phyloP scores from a whole-genome alignment of 2,888 invertebrate genomes.

The Germaria angustata region DNA sequence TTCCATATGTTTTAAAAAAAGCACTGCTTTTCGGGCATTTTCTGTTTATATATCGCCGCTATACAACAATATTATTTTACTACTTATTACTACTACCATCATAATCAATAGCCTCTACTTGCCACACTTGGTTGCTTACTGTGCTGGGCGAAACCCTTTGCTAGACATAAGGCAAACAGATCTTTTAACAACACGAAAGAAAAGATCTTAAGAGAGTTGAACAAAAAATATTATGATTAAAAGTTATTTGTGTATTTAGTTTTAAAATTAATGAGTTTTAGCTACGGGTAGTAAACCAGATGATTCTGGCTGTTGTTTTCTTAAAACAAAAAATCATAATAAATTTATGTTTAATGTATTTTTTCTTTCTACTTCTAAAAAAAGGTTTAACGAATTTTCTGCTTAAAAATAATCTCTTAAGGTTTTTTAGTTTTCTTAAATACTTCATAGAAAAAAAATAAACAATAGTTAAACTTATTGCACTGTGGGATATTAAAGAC shows the following conservation, averaged over 20 bases:
- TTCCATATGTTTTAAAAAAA: neutral
- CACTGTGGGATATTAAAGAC: constrained; percentile 31
- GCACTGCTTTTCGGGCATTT: neutral
- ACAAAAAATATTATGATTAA: constrained; percentile 38
- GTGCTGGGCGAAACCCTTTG: neutral
- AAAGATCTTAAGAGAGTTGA: neutral
- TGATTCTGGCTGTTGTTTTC: constrained; percentile 49
- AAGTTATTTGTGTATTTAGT: constrained; percentile 43
- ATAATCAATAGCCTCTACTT: constrained; percentile 29
- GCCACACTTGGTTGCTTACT: constrained; percentile 61
- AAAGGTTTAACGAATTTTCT: neutral
- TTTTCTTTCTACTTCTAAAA: neutral
- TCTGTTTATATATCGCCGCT: constrained; percentile 22
- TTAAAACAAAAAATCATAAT: constrained; percentile 20
- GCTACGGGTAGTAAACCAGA: constrained; percentile 60
- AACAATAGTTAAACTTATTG: neutral
- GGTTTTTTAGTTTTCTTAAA: neutral
- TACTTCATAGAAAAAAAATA: neutral
- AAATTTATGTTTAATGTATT: constrained; percentile 53
- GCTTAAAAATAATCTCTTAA: neutral
- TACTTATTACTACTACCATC: constrained; percentile 27
- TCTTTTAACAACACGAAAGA: neutral
- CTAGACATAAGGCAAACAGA: constrained; percentile 4
- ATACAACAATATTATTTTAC: constrained; percentile 12
- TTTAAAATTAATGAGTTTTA: constrained; percentile 57